phyloP scores from a whole-genome alignment of 2,888 invertebrate species.

The Agonopterix heracliana region DNA sequence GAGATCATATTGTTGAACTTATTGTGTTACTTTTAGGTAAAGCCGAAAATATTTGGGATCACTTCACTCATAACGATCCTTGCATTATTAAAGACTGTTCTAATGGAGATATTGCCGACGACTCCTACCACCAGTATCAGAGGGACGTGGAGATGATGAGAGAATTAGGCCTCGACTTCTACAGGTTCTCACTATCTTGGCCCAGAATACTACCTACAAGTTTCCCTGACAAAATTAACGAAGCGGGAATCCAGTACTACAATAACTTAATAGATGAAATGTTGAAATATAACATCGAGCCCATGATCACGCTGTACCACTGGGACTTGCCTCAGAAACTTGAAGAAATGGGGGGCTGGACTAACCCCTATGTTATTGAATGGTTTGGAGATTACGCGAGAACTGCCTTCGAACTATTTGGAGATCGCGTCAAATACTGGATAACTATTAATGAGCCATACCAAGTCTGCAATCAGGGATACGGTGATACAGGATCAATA shows the following conservation, averaged over 20 bases:
- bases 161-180: conserved; percentile 62
- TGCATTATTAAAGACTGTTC: conserved; percentile 66
- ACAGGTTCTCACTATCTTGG: conserved; percentile 79
- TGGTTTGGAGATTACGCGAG: conserved; percentile 65
- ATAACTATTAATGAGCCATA: conserved; percentile 76
- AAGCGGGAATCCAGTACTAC: conserved; percentile 47
- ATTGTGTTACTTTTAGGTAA: conserved; percentile 43
- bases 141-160: conserved; percentile 67
- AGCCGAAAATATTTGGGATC: conserved; percentile 79
- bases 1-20: no score
- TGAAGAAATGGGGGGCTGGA: conserved; percentile 71
- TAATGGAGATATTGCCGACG: conserved; percentile 75
- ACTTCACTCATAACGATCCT: conserved; percentile 58
- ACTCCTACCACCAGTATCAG: conserved; percentile 76
- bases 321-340: conserved; percentile 71
- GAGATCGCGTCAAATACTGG: conserved; percentile 68
- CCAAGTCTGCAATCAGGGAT: conserved; percentile 48
- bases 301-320: conserved; percentile 73
- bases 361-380: conserved; percentile 53
- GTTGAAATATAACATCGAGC: conserved; percentile 74
- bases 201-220: conserved; percentile 77
- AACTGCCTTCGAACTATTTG: conserved; percentile 50
- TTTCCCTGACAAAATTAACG: conserved; percentile 70
- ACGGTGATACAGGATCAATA: conserved; percentile 32
- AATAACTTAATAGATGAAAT: conserved; percentile 74